These are phyloP conservation scores for Sturmia bella DNA, from an alignment of 2,888 invertebrate genomes.

Conservation along the genomic window DNA sequence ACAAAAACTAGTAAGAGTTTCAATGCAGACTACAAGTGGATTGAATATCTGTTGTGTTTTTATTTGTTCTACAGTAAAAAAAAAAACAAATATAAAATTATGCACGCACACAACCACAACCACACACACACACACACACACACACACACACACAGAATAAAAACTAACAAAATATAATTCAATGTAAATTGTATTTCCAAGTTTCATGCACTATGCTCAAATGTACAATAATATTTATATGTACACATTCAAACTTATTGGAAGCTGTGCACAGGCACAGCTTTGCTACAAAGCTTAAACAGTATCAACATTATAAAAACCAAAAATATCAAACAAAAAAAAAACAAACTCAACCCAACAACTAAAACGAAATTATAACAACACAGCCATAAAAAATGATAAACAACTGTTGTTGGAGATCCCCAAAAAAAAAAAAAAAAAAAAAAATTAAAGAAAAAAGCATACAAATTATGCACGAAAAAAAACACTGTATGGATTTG, in stretches of 20 bases:
- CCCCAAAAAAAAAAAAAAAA: slow-evolving; percentile 41
- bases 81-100: slow-evolving; percentile 27
- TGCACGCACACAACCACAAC: no score
- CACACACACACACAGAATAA: slow-evolving; percentile 25
- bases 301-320: slow-evolving; percentile 45
- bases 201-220: slow-evolving; percentile 51
- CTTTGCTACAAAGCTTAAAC: slow-evolving; percentile 13
- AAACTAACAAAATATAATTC: slow-evolving; percentile 54
- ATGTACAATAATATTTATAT: slow-evolving; percentile 11
- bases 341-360: slow-evolving; percentile 3
- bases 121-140: neutral
- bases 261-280: neutral
- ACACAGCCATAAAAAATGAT: slow-evolving; percentile 70
- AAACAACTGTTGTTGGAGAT: slow-evolving; percentile 69
- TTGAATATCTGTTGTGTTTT: slow-evolving; percentile 45
- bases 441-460: slow-evolving; percentile 31
- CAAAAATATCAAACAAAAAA: slow-evolving; percentile 14
- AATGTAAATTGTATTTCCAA: slow-evolving; percentile 65
- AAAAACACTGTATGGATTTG: slow-evolving; percentile 49
- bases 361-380: slow-evolving; percentile 57
- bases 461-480: slow-evolving; percentile 6
- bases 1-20: slow-evolving; percentile 27
- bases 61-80: slow-evolving; percentile 17
- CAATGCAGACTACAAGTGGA: slow-evolving; percentile 59
- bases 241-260: neutral